Evolutionary conservation across 2,888 invertebrate species (phyloP).

Genomic region (Rhyacophila evoluta): DNA sequence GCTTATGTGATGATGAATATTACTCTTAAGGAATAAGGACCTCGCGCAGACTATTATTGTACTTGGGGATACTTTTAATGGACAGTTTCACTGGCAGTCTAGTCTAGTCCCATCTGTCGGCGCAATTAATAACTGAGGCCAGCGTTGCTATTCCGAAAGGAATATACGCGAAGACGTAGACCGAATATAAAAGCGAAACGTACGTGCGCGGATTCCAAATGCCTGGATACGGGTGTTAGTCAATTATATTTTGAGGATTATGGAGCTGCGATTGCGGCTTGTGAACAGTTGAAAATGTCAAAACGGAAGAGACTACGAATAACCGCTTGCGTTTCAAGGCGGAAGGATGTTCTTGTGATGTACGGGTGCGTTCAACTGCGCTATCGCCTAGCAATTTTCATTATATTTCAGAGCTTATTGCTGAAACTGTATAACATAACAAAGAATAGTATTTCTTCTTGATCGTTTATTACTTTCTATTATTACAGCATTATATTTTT

Average conservation of each 20-base stretch:
- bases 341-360: neutral
- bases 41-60: no score
- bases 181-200: constrained; percentile 2
- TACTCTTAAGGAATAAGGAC: no score
- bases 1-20: no score
- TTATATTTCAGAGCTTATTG: no score
- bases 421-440: no score
- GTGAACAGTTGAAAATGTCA: neutral
- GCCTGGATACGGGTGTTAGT: neutral
- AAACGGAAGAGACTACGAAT: constrained; percentile 1
- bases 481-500: no score
- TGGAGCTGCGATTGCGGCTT: neutral
- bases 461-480: no score
- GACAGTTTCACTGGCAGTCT: neutral
- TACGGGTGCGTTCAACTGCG: neutral
- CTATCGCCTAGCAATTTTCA: no score
- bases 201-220: neutral
- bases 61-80: neutral
- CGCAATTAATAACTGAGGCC: neutral
- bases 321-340: neutral
- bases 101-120: neutral
- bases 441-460: no score
- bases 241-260: constrained; percentile 7
- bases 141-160: neutral
- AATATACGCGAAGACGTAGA: constrained; percentile 3